A percentile compares a stretch with the other conserved stretches of the same genome.
Conservation (phyloP, 30 jellyfish, hydroid and myxozoan species). For the Turritopsis rubra region DNA sequence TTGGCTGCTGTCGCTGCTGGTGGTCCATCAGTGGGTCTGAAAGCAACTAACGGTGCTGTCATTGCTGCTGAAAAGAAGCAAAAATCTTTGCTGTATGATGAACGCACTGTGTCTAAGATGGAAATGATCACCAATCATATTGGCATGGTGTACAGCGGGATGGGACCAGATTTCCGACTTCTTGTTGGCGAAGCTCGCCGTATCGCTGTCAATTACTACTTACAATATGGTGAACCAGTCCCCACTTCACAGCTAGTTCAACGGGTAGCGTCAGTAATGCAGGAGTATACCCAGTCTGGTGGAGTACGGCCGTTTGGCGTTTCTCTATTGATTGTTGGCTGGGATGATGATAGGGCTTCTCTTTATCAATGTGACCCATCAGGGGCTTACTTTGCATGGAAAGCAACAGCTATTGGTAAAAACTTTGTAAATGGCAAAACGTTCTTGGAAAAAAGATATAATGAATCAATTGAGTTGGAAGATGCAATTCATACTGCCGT, state of each 20-base stretch:
- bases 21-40: slow-evolving; percentile 98
- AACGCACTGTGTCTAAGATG: slow-evolving; percentile 87
- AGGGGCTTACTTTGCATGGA: slow-evolving; percentile 99
- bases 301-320: slow-evolving; percentile 99
- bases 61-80: slow-evolving; percentile 98
- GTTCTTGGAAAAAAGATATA: slow-evolving; percentile 96
- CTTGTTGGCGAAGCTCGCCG: slow-evolving; percentile 87
- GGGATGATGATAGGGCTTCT: slow-evolving; percentile 85
- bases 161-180: slow-evolving; percentile 97
- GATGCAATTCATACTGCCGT: slow-evolving; percentile 98
- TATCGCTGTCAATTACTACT: slow-evolving; percentile 66
- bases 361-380: slow-evolving; percentile 98
- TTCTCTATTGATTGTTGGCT: slow-evolving; percentile 78
- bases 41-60: slow-evolving; percentile 98
- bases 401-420: slow-evolving; percentile 98
- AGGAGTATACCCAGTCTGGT: slow-evolving; percentile 96
- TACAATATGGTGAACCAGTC: slow-evolving; percentile 79
- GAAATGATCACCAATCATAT: slow-evolving; percentile 84
- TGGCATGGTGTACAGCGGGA: slow-evolving; percentile 98
- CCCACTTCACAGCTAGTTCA: slow-evolving; percentile 85
- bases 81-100: slow-evolving; percentile 92
- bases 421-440: slow-evolving; percentile 92
- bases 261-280: slow-evolving; percentile 86
- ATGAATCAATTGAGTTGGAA: slow-evolving; percentile 84
- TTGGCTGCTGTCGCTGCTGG: slow-evolving; percentile 99